These are phyloP conservation scores for Alca torda DNA, from an alignment of 2,797 vertebrate genomes.

Conservation along the genomic window DNA sequence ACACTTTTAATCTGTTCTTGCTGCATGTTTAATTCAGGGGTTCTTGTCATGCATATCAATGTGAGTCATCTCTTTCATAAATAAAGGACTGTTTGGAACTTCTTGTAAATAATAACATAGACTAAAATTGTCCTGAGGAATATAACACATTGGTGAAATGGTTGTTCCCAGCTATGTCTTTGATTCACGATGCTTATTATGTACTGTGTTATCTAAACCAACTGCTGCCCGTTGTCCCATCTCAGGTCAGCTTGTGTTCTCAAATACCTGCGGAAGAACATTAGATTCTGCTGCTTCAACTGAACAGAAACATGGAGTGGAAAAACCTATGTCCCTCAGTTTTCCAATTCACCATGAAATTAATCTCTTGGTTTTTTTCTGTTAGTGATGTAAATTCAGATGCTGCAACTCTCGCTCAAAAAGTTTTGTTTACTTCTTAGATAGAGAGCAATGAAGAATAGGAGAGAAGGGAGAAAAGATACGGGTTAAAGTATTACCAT, in stretches of 20 bases:
- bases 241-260: neutral
- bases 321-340: neutral
- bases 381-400: neutral
- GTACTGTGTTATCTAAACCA: neutral
- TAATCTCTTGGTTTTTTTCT: neutral
- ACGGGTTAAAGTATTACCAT: neutral
- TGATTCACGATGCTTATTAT: neutral
- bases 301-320: neutral
- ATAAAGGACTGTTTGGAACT: conserved; percentile 8
- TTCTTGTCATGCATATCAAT: neutral
- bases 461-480: neutral
- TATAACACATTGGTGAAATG: neutral
- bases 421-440: neutral
- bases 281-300: neutral
- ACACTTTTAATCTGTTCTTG: neutral
- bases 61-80: conserved; percentile 38
- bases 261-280: neutral
- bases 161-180: neutral
- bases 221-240: neutral
- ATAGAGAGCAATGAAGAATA: neutral
- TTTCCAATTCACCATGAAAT: neutral
- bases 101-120: conserved; percentile 13
- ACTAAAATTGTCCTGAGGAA: neutral
- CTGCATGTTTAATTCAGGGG: conserved; percentile 21
- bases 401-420: neutral